A percentile compares a stretch with the other conserved stretches of the same genome.
Evolutionary conservation across 2,797 vertebrate genomes (phyloP).

Genomic region (Mionectes olivaceus): DNA sequence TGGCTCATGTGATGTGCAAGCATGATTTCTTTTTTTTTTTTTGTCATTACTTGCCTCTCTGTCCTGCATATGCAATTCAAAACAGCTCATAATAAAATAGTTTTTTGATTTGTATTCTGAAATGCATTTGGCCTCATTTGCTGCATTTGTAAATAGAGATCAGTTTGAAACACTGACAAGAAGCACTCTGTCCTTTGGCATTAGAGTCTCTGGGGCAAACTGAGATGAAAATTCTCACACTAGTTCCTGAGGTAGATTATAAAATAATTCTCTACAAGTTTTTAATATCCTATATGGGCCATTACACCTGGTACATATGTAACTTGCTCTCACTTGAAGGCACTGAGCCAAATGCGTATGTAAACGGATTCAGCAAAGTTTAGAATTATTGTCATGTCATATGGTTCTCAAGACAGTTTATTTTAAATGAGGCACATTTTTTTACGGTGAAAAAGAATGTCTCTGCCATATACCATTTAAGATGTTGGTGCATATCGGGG

Average conservation of each 20-base stretch:
- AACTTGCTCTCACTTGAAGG: background rate
- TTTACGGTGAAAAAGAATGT: background rate
- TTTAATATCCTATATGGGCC: background rate
- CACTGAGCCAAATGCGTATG: background rate
- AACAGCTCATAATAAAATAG: background rate
- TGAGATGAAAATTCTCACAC: background rate
- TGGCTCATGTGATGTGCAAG: background rate
- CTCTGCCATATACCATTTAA: background rate
- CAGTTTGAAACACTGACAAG: slow-evolving; percentile 36
- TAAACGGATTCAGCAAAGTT: background rate
- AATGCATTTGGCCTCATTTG: background rate
- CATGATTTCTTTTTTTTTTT: background rate
- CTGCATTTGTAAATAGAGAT: slow-evolving; percentile 60
- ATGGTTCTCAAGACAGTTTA: background rate
- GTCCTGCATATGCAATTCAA: slow-evolving; percentile 26
- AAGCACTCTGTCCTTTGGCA: background rate
- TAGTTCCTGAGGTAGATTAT: background rate
- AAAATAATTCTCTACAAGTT: background rate
- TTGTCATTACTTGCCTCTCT: background rate
- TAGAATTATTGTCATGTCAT: background rate
- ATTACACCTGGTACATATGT: background rate
- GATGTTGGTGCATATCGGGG: background rate
- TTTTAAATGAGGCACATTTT: background rate
- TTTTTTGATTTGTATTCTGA: slow-evolving; percentile 5
- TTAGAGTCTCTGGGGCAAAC: slow-evolving; percentile 7